Percentiles rank a stretch among this genome's conserved stretches.
Conservation (phyloP, 2,797 vertebrate genomes). For the Poecile montanus region DNA sequence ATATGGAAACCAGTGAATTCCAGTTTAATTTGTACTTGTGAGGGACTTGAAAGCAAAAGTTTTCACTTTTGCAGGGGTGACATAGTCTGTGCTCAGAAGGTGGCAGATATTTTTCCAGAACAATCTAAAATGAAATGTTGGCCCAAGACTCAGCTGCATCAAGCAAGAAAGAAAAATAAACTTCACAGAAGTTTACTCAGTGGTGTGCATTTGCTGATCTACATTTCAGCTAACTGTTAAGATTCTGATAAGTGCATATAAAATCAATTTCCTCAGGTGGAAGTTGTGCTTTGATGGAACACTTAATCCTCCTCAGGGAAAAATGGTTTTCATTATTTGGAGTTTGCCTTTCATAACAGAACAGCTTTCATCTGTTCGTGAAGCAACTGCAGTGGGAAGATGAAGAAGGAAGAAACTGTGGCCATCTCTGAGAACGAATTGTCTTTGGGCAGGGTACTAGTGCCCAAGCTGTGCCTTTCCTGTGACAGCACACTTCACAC, state of each 20-base stretch:
- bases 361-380: neutral
- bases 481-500: neutral
- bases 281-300: slow-evolving; percentile 20
- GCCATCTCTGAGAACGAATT: neutral
- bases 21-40: neutral
- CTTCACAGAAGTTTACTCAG: neutral
- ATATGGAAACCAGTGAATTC: neutral
- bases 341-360: neutral
- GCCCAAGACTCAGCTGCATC: neutral
- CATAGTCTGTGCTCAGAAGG: neutral
- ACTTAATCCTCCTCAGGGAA: slow-evolving; percentile 48
- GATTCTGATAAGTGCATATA: neutral
- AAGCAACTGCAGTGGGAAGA: neutral
- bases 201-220: slow-evolving; percentile 8
- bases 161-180: neutral
- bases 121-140: neutral
- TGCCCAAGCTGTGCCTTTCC: neutral
- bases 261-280: slow-evolving; percentile 32
- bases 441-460: neutral
- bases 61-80: neutral
- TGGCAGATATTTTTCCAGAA: neutral
- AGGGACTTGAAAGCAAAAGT: neutral
- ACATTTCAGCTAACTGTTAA: slow-evolving; percentile 41
- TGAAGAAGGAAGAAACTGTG: neutral
- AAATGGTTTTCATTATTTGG: slow-evolving; percentile 58